Percentiles rank a stretch among this genome's conserved stretches.
Conservation (phyloP, 2,797 vertebrate species). For the Thripadectes ignobilis region DNA sequence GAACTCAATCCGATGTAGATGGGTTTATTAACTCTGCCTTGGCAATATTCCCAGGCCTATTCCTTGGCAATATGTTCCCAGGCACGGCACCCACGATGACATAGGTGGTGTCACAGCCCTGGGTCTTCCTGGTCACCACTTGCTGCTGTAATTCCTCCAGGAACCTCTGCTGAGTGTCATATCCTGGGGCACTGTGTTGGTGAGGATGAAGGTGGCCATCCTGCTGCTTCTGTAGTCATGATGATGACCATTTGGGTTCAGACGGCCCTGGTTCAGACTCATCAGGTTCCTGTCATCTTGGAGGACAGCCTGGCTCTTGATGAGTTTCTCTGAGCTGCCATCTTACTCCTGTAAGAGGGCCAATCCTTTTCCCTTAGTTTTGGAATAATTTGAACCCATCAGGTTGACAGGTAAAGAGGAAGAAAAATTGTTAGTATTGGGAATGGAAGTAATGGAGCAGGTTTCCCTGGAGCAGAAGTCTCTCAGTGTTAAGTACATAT, state of each 20-base stretch:
- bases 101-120: not conserved
- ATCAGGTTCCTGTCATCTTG: slow-evolving; percentile 31
- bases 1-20: not conserved
- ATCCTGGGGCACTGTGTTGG: slow-evolving; percentile 19
- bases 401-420: not conserved
- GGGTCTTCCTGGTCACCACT: not conserved
- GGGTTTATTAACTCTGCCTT: slow-evolving; percentile 39
- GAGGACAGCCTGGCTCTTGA: not conserved
- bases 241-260: not conserved
- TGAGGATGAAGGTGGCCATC: slow-evolving; percentile 23
- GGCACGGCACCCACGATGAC: not conserved
- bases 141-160: slow-evolving; percentile 26
- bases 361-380: not conserved
- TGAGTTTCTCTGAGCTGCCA: not conserved
- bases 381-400: not conserved
- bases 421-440: not conserved
- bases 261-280: slow-evolving; percentile 4
- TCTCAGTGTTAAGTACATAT: not conserved
- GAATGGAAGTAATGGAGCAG: not conserved
- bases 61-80: not conserved
- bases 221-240: not conserved
- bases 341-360: not conserved
- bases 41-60: not conserved
- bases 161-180: not conserved
- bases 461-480: not conserved